Percentiles rank a stretch among this genome's conserved stretches.
Conservation (phyloP, 2,797 vertebrate species). For the Rhinoraja longicauda region DNA sequence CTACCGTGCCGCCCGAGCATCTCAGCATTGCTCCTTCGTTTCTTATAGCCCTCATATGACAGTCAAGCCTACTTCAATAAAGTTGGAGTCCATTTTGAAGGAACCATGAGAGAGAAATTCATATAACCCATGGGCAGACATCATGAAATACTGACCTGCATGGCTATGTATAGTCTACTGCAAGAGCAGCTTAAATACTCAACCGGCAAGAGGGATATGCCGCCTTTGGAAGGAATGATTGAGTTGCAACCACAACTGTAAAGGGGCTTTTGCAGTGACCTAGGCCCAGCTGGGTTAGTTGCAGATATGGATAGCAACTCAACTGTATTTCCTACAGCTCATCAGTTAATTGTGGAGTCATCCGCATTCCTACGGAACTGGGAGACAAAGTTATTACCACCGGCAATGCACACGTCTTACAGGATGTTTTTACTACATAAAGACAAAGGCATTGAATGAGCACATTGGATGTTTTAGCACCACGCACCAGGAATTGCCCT, state of each 20-base stretch:
- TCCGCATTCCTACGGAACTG: neutral
- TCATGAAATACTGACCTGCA: neutral
- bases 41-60: neutral
- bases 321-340: neutral
- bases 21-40: neutral
- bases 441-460: neutral
- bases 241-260: neutral
- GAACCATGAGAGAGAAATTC: neutral
- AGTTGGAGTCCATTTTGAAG: neutral
- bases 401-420: neutral
- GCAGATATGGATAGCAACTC: neutral
- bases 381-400: neutral
- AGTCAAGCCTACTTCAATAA: neutral
- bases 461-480: neutral
- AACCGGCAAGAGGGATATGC: neutral
- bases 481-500: neutral
- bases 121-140: neutral
- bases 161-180: neutral
- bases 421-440: neutral
- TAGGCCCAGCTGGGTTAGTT: neutral
- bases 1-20: too few relatives aligned
- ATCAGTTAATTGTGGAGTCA: neutral
- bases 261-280: neutral
- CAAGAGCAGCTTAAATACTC: neutral
- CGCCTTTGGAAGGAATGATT: neutral